Percentiles rank a stretch among this genome's conserved stretches.
Conservation (phyloP, 1,140 invertebrate genomes). For the Globodera ellingtonae region DNA sequence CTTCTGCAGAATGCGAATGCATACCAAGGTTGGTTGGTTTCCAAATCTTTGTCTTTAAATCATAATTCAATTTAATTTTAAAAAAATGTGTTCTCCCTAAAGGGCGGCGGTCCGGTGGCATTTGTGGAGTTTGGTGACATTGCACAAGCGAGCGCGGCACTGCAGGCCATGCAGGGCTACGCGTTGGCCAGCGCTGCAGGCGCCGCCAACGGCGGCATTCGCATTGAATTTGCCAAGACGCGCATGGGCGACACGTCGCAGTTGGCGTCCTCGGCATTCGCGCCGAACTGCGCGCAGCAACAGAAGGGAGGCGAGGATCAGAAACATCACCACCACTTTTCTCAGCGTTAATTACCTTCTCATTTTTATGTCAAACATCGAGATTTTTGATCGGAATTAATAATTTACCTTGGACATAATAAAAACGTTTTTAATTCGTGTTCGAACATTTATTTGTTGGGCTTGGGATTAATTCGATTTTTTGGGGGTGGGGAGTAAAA, state of each 20-base stretch:
- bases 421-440: no score
- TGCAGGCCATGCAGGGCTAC: constrained; percentile 87
- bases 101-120: constrained; percentile 81
- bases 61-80: neutral
- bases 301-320: neutral
- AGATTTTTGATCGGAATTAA: no score
- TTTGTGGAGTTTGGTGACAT: constrained; percentile 94
- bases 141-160: constrained; percentile 82
- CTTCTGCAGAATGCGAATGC: constrained; percentile 93
- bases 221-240: constrained; percentile 96
- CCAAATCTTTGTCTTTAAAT: no score
- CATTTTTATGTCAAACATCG: no score
- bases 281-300: neutral
- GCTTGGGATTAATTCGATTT: no score
- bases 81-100: neutral
- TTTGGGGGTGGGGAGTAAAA: no score
- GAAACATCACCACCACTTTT: neutral
- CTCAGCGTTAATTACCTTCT: no score
- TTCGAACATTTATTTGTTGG: no score
- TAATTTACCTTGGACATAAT: no score
- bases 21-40: constrained; percentile 76
- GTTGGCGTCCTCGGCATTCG: neutral
- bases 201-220: constrained; percentile 84
- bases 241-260: constrained; percentile 80
- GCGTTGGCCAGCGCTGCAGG: constrained; percentile 79